Evolutionary conservation across 2,888 invertebrate genomes (phyloP).

Genomic region (Anodontia alba): DNA sequence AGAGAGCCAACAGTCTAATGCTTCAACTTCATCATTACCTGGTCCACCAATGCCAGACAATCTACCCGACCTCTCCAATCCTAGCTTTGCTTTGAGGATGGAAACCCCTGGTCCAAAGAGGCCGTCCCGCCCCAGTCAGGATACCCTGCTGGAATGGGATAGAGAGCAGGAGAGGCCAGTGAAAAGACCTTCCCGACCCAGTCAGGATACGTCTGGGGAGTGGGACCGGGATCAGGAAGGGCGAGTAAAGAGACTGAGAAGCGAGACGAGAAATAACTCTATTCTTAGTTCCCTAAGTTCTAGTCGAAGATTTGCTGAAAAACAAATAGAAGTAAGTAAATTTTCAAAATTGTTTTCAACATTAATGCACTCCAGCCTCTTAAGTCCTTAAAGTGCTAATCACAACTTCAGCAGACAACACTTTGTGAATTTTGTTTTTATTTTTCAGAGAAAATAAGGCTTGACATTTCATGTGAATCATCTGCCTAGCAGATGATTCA

Average conservation of each 20-base stretch:
- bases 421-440: too few relatives aligned
- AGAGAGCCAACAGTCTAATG: conserved; percentile 76
- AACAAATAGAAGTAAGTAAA: conserved; percentile 6
- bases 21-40: conserved; percentile 74
- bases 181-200: conserved; percentile 45
- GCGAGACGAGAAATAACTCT: conserved; percentile 66
- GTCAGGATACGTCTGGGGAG: conserved; percentile 54
- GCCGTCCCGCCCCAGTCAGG: conserved; percentile 56
- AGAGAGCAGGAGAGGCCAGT: conserved; percentile 11
- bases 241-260: conserved; percentile 44
- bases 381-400: neutral
- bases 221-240: conserved; percentile 27
- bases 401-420: too few relatives aligned
- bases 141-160: conserved; percentile 2
- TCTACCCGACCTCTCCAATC: conserved; percentile 70
- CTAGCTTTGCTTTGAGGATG: conserved; percentile 65
- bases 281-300: conserved; percentile 75
- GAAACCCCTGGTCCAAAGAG: conserved; percentile 64
- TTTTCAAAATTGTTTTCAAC: too few relatives aligned
- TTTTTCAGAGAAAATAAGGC: too few relatives aligned
- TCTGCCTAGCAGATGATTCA: too few relatives aligned
- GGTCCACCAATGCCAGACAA: conserved; percentile 67
- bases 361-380: neutral
- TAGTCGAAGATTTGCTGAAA: conserved; percentile 48
- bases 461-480: too few relatives aligned